Percentiles rank a stretch among this genome's conserved stretches.
Conservation (phyloP, 2,113 vertebrate species). For the Triplophysa rosa region DNA sequence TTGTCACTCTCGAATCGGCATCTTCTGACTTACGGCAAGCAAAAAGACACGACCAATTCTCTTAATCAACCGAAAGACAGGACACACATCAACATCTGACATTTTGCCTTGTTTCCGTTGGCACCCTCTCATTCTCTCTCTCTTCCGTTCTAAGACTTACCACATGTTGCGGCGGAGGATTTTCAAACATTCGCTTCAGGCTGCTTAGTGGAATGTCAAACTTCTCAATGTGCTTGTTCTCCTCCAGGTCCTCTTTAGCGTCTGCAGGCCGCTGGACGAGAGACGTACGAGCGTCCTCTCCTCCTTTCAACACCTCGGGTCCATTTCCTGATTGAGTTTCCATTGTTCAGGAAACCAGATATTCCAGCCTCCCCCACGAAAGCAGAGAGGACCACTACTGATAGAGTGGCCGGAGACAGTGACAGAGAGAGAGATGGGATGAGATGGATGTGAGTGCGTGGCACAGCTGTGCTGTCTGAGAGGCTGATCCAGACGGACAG, state of each 20-base stretch:
- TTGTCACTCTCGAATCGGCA: not conserved
- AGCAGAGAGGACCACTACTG: constrained; percentile 61
- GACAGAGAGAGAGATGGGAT: constrained; percentile 9
- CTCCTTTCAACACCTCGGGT: constrained; percentile 63
- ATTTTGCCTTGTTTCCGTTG: no score
- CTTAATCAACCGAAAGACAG: not conserved
- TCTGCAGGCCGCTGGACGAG: constrained; percentile 56
- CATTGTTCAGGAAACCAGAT: constrained; percentile 75
- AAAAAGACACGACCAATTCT: not conserved
- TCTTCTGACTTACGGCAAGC: not conserved
- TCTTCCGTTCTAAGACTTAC: constrained; percentile 58
- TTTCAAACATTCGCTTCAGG: constrained; percentile 80
- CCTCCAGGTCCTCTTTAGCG: constrained; percentile 68
- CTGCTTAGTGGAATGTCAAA: constrained; percentile 74
- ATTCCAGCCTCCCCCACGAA: constrained; percentile 44
- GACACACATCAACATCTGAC: not conserved
- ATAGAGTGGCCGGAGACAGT: constrained; percentile 35
- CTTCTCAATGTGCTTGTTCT: constrained; percentile 69
- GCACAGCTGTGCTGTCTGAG: constrained; percentile 43
- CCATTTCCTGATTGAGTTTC: constrained; percentile 80
- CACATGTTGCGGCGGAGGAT: constrained; percentile 47
- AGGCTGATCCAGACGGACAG: constrained; percentile 39
- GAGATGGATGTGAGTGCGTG: constrained; percentile 26
- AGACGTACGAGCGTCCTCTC: constrained; percentile 52
- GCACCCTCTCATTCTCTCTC: not conserved